Percentiles rank a stretch among this genome's conserved stretches.
Evolutionary conservation across 2,888 invertebrate genomes (phyloP).

Genomic region (Scotopteryx bipunctaria): DNA sequence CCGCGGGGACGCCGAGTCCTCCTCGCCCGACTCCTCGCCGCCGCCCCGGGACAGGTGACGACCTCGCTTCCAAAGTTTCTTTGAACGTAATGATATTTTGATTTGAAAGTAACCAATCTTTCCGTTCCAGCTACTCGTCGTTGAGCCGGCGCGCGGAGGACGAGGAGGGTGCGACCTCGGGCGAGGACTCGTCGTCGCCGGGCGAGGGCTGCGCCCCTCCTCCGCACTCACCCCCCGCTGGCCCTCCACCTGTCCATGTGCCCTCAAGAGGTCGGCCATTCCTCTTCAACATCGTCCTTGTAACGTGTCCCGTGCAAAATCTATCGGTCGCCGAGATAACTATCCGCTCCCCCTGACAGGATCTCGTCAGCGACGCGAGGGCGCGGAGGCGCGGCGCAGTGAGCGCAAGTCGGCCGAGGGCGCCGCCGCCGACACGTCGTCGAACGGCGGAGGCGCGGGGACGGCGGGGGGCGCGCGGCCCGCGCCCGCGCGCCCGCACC

Average conservation of each 20-base stretch:
- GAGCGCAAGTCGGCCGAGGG: slow-evolving; percentile 35
- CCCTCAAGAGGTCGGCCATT: slow-evolving; percentile 20
- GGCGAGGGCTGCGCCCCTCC: slow-evolving; percentile 9
- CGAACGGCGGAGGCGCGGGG: slow-evolving; percentile 20
- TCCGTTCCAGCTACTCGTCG: slow-evolving; percentile 16
- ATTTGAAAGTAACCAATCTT: too few relatives aligned
- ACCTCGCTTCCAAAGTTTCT: too few relatives aligned
- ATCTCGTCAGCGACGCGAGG: slow-evolving; percentile 11
- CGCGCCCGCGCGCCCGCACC: slow-evolving; percentile 33
- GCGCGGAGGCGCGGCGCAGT: slow-evolving; percentile 28
- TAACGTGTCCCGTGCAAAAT: neutral
- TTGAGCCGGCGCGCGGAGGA: slow-evolving; percentile 36
- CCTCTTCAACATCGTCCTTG: neutral
- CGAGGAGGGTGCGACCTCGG: slow-evolving; percentile 26
- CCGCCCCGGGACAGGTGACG: slow-evolving; percentile 27
- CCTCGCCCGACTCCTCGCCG: slow-evolving; percentile 31
- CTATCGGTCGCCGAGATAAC: neutral
- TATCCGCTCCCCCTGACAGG: neutral
- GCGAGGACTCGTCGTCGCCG: slow-evolving; percentile 25
- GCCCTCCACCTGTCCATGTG: slow-evolving; percentile 29
- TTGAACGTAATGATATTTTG: too few relatives aligned
- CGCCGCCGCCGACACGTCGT: slow-evolving; percentile 11
- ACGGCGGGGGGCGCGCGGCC: slow-evolving; percentile 31
- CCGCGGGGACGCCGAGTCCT: slow-evolving; percentile 22
- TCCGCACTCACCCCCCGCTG: slow-evolving; percentile 10